These are phyloP conservation scores for Ryuthela nishihirai DNA, from an alignment of 2,888 invertebrate genomes.

Conservation along the genomic window DNA sequence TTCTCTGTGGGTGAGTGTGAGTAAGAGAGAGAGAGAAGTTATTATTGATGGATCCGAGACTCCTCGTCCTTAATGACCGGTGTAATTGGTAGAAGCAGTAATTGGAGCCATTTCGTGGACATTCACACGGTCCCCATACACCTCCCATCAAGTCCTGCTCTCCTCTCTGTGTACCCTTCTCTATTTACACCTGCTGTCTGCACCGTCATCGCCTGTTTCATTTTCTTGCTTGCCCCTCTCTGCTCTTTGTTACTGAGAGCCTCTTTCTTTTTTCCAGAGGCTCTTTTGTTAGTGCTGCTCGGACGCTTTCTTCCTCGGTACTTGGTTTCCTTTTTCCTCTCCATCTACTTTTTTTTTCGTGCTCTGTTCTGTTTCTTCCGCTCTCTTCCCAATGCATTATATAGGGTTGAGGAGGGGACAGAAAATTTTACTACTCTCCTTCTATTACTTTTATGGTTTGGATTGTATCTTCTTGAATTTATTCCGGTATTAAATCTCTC, in stretches of 20 bases:
- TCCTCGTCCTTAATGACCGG: conserved; percentile 22
- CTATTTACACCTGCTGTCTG: background rate
- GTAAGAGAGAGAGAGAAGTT: conserved; percentile 18
- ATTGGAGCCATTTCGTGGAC: conserved; percentile 29
- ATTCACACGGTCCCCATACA: background rate
- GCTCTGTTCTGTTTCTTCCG: conserved; percentile 2
- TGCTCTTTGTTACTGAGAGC: conserved; percentile 17
- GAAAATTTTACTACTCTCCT: too few relatives aligned
- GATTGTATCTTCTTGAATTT: too few relatives aligned
- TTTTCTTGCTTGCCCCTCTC: conserved; percentile 10
- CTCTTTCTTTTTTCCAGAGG: conserved; percentile 18
- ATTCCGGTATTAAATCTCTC: too few relatives aligned
- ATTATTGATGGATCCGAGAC: conserved; percentile 21
- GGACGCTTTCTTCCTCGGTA: conserved; percentile 2
- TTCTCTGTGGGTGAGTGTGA: background rate
- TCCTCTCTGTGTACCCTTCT: background rate
- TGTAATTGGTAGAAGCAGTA: conserved; percentile 33
- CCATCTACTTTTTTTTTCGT: too few relatives aligned
- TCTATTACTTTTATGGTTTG: too few relatives aligned
- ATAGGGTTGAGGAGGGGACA: too few relatives aligned
- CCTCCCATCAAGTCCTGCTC: background rate
- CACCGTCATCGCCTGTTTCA: conserved; percentile 18
- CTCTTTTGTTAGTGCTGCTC: conserved; percentile 16
- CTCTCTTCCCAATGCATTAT: conserved; percentile 11
- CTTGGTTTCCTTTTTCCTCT: background rate